These are phyloP conservation scores for Eretmochelys imbricata DNA, from an alignment of 2,113 vertebrate species.

Conservation along the genomic window DNA sequence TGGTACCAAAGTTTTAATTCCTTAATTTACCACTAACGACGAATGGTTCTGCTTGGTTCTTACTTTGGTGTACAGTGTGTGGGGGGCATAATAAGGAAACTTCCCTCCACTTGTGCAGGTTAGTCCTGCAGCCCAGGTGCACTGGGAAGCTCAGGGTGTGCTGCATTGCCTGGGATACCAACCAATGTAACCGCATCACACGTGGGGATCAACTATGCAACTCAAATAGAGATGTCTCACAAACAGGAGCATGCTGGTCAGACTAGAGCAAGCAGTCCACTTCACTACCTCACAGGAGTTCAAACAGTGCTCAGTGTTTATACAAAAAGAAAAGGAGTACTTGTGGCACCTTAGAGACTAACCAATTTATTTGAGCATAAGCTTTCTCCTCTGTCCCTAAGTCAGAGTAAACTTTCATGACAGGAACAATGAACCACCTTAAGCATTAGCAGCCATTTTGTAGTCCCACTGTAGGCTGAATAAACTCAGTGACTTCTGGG, in stretches of 20 bases:
- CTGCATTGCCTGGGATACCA: fast-evolving
- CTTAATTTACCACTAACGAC: background rate
- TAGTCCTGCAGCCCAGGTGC: background rate
- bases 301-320: background rate
- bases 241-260: fast-evolving
- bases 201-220: fast-evolving
- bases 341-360: too few relatives aligned
- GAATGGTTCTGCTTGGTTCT: background rate
- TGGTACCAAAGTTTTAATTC: background rate
- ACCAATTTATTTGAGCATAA: too few relatives aligned
- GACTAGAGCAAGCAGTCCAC: background rate
- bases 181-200: too few relatives aligned
- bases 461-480: background rate
- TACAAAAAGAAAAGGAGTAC: background rate
- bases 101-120: background rate
- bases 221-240: too few relatives aligned
- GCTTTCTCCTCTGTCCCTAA: background rate
- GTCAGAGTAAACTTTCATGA: background rate
- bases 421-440: background rate
- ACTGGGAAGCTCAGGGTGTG: background rate
- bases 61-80: background rate
- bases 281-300: background rate
- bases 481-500: background rate
- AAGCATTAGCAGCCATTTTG: background rate
- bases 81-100: background rate